Conservation (phyloP, 1,140 invertebrate species). For the Ephestia elutella region DNA sequence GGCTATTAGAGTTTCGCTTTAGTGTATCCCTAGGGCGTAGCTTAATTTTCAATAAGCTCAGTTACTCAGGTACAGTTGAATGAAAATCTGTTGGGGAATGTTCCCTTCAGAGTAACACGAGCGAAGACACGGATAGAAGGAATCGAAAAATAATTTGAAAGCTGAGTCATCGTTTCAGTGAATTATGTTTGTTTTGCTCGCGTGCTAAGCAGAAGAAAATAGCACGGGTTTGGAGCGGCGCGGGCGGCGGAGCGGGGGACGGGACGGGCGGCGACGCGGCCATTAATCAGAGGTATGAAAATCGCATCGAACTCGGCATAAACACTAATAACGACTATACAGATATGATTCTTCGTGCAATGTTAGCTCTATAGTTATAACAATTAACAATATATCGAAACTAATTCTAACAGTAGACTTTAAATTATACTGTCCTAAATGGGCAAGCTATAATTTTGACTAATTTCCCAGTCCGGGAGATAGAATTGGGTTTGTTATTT, state of each 20-base stretch:
- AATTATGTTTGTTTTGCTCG: conserved; percentile 3
- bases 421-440: too few relatives aligned
- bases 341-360: background rate
- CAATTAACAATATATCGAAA: too few relatives aligned
- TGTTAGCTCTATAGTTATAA: background rate
- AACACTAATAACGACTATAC: background rate
- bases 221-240: background rate
- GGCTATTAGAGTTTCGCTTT: too few relatives aligned
- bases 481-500: too few relatives aligned
- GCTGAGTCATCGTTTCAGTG: background rate
- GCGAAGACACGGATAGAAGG: background rate
- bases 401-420: too few relatives aligned
- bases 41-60: too few relatives aligned
- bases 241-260: background rate
- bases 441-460: too few relatives aligned
- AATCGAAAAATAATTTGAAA: background rate
- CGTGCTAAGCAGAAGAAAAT: background rate
- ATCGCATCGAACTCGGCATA: background rate
- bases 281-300: conserved; percentile 2
- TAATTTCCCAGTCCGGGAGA: too few relatives aligned
- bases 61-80: too few relatives aligned
- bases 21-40: too few relatives aligned
- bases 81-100: too few relatives aligned
- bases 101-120: background rate
- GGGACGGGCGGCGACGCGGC: background rate